A percentile compares a stretch with the other conserved stretches of the same genome.
These are phyloP conservation scores for Mystacornis crossleyi DNA, from an alignment of 2,113 vertebrate genomes.

Conservation along the genomic window DNA sequence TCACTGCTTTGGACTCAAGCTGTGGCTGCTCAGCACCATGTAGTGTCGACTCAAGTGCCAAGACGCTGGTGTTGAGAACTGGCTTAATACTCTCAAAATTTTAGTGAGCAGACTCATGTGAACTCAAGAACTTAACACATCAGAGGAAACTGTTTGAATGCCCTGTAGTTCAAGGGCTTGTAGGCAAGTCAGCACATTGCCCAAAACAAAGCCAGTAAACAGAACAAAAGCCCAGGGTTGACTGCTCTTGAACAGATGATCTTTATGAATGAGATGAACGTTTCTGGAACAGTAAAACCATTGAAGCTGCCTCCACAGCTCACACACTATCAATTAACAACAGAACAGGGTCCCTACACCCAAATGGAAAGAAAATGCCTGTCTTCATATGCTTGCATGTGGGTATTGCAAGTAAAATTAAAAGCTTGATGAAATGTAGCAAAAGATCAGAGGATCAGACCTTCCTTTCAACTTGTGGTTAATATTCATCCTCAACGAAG, in stretches of 20 bases:
- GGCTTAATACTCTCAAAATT: background rate
- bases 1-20: background rate
- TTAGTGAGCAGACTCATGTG: background rate
- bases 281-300: slow-evolving; percentile 2
- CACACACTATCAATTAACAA: background rate
- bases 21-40: background rate
- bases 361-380: slow-evolving; percentile 36
- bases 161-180: background rate
- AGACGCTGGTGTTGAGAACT: background rate
- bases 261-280: background rate
- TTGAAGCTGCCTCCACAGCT: background rate
- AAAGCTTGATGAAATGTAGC: slow-evolving; percentile 45
- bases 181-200: slow-evolving; percentile 17
- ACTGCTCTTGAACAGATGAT: background rate
- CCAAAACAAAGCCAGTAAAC: slow-evolving; percentile 12
- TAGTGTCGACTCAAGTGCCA: background rate
- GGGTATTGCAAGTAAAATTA: slow-evolving; percentile 41
- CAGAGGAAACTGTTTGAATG: background rate
- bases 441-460: background rate
- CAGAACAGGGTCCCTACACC: background rate
- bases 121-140: background rate
- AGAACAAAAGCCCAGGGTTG: background rate
- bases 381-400: background rate
- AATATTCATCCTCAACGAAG: background rate
- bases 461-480: slow-evolving; percentile 21